A percentile compares a stretch with the other conserved stretches of the same genome.
Conservation (phyloP, 2,113 vertebrate species). For the Dicaeum eximium region DNA sequence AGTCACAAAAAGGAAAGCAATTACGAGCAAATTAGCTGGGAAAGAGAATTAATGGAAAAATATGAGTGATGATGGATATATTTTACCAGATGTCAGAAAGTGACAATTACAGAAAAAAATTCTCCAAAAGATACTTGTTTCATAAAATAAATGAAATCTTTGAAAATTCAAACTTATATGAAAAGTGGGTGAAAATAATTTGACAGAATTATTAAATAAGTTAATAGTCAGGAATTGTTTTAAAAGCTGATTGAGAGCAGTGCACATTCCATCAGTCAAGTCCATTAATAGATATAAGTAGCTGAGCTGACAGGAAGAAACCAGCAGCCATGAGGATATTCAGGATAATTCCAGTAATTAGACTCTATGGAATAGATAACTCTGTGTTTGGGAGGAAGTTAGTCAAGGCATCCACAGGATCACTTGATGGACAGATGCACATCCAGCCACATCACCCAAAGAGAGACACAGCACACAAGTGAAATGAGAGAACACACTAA, state of each 20-base stretch:
- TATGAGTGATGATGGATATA: conserved; percentile 20
- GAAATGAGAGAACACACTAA: background rate
- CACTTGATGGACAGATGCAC: background rate
- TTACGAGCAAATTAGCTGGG: conserved; percentile 10
- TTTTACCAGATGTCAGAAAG: conserved; percentile 16
- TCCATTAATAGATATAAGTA: background rate
- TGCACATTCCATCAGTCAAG: background rate
- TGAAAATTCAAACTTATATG: background rate
- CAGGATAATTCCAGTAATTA: background rate
- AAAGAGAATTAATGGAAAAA: conserved; percentile 37
- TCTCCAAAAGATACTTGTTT: background rate
- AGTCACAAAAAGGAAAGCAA: conserved; percentile 2
- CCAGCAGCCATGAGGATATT: background rate
- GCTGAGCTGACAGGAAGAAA: background rate
- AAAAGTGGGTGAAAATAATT: background rate
- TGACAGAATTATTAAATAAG: background rate
- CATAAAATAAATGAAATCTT: background rate
- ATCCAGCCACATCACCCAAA: background rate
- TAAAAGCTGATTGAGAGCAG: background rate
- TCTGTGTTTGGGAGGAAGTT: background rate
- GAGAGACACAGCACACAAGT: background rate
- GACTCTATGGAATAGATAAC: background rate
- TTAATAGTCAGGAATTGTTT: background rate
- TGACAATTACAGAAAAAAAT: background rate
- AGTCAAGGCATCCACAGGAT: background rate